These are phyloP conservation scores for Falco biarmicus DNA, from an alignment of 2,797 vertebrate genomes.

Conservation along the genomic window DNA sequence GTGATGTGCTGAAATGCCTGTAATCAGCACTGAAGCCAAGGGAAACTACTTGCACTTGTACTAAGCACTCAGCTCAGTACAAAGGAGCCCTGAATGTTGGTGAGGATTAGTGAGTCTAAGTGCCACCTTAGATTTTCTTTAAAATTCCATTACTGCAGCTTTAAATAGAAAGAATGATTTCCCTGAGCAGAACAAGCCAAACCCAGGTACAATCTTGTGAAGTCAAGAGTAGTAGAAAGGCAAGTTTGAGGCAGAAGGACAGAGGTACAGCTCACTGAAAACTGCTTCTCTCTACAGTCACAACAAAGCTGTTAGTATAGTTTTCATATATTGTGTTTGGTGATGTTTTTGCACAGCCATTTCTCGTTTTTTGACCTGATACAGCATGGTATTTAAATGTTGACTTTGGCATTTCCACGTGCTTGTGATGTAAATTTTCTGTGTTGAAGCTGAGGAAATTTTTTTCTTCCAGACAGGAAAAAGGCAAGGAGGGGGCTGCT, in stretches of 20 bases:
- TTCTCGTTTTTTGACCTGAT: not conserved
- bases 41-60: not conserved
- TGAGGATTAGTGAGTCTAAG: not conserved
- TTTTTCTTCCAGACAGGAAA: not conserved
- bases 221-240: not conserved
- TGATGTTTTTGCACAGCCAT: not conserved
- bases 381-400: not conserved
- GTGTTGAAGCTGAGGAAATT: not conserved
- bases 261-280: not conserved
- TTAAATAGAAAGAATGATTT: not conserved
- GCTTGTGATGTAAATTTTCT: rapidly evolving
- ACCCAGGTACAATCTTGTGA: not conserved
- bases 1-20: not conserved
- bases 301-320: not conserved
- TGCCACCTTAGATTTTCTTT: not conserved
- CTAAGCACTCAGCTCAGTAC: not conserved
- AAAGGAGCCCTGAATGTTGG: not conserved
- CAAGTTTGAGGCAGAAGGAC: not conserved
- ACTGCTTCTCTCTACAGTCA: not conserved
- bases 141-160: not conserved
- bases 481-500: not conserved
- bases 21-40: not conserved
- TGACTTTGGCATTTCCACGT: not conserved
- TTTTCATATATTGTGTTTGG: not conserved
- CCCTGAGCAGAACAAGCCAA: not conserved